Evolutionary conservation across 1,140 invertebrate genomes (phyloP).

Genomic region (Aporrectodea caliginosa): DNA sequence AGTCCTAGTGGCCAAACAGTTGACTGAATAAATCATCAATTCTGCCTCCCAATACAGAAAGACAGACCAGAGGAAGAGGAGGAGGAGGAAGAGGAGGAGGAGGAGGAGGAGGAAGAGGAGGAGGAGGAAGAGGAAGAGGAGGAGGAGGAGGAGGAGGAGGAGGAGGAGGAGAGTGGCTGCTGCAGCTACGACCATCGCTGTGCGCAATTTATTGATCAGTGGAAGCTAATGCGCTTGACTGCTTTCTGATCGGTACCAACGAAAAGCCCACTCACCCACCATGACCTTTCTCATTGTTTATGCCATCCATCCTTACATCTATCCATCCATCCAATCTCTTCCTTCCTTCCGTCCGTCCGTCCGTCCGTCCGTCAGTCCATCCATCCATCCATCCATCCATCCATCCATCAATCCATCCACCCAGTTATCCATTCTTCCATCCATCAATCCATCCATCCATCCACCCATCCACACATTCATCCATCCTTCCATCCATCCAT

Average conservation of each 20-base stretch:
- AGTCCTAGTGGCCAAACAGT: neutral
- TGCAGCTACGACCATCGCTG: neutral
- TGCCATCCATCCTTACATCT: slow-evolving; percentile 4
- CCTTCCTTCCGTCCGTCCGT: neutral
- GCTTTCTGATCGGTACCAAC: no score
- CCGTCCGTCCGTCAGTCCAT: no score
- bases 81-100: neutral
- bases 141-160: neutral
- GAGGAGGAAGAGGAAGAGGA: neutral
- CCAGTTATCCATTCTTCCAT: no score
- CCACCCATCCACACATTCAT: no score
- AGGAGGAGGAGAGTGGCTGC: neutral
- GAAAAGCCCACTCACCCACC: neutral
- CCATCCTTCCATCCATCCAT: no score
- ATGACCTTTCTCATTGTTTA: neutral
- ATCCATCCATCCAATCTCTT: no score
- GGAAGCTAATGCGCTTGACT: no score
- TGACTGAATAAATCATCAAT: no score
- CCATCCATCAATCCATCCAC: no score
- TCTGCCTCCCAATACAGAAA: neutral
- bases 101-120: neutral
- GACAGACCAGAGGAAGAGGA: neutral
- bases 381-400: no score
- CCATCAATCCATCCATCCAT: no score
- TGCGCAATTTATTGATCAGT: neutral